phyloP scores from a whole-genome alignment of 2,797 vertebrate species.

The Oreortyx pictus region DNA sequence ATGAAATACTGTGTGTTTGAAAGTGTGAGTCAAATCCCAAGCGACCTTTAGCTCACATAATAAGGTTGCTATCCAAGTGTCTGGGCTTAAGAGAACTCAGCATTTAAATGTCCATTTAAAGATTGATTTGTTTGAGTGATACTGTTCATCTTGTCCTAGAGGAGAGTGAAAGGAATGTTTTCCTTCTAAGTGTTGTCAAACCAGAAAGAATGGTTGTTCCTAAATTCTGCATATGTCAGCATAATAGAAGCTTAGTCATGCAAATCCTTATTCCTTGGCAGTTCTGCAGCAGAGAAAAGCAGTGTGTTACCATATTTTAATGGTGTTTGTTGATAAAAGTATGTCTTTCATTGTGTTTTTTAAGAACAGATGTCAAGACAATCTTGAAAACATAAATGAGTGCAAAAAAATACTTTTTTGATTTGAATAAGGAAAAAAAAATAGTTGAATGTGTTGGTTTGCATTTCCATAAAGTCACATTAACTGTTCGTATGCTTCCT shows the following conservation, averaged over 20 bases:
- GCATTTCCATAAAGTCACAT: constrained; percentile 55
- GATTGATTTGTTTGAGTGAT: constrained; percentile 33
- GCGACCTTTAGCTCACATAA: constrained; percentile 29
- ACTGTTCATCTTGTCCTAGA: constrained; percentile 36
- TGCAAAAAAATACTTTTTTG: constrained; percentile 66
- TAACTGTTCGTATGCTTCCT: constrained; percentile 43
- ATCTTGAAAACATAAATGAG: constrained; percentile 58
- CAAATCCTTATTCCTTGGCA: constrained; percentile 77
- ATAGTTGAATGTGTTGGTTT: constrained; percentile 47
- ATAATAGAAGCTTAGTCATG: constrained; percentile 75
- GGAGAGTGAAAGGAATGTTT: constrained; percentile 56
- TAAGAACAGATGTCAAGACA: constrained; percentile 73
- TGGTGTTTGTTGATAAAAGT: constrained; percentile 70
- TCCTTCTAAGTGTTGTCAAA: constrained; percentile 68
- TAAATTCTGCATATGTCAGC: constrained; percentile 75
- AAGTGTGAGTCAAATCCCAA: constrained; percentile 5
- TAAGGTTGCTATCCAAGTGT: constrained; percentile 15
- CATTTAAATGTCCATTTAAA: constrained; percentile 53
- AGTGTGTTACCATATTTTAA: constrained; percentile 69
- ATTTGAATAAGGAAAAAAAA: constrained; percentile 28
- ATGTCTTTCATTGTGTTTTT: constrained; percentile 70
- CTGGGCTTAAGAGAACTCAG: constrained; percentile 39
- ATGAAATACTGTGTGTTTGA: constrained; percentile 1
- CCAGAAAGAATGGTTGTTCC: constrained; percentile 49
- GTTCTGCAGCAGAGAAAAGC: constrained; percentile 53